Percentiles rank a stretch among this genome's conserved stretches.
These are phyloP conservation scores for Caprella mutica DNA, from an alignment of 2,888 invertebrate genomes.

Conservation along the genomic window DNA sequence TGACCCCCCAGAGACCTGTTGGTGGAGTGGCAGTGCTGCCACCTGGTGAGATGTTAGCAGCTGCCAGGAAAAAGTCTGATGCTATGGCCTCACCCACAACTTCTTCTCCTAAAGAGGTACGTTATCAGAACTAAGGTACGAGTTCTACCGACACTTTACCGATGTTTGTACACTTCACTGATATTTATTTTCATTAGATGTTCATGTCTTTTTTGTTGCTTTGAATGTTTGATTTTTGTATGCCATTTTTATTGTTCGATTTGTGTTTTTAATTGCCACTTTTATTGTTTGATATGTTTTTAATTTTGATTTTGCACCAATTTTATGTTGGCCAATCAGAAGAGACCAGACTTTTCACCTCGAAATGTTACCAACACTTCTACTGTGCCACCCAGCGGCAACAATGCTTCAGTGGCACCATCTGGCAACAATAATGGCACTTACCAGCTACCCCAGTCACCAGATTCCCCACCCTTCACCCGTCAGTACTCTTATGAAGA, in stretches of 20 bases:
- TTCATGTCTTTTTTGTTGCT: not conserved
- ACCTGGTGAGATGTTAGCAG: slow-evolving; percentile 43
- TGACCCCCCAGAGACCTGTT: slow-evolving; percentile 56
- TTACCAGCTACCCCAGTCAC: too few species aligned
- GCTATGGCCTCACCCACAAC: not conserved
- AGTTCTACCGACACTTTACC: not conserved
- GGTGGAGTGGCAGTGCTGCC: slow-evolving; percentile 76
- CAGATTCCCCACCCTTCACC: slow-evolving; percentile 24
- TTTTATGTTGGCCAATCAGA: too few species aligned
- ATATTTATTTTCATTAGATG: too few species aligned
- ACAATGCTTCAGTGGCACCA: not conserved
- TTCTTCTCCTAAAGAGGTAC: slow-evolving; percentile 6
- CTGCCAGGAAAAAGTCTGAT: slow-evolving; percentile 13
- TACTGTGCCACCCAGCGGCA: not conserved
- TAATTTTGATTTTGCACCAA: too few species aligned
- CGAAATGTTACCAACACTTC: not conserved
- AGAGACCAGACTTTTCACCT: too few species aligned
- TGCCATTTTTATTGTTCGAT: not conserved
- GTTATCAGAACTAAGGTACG: not conserved
- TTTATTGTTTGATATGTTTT: not conserved
- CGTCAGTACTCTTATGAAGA: slow-evolving; percentile 30
- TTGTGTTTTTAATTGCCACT: not conserved
- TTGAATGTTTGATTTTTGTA: not conserved
- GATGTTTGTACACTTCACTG: not conserved
- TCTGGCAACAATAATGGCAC: too few species aligned